A percentile compares a stretch with the other conserved stretches of the same genome.
phyloP scores from a whole-genome alignment of 2,888 invertebrate genomes.

The Amblyjoppa proteus region DNA sequence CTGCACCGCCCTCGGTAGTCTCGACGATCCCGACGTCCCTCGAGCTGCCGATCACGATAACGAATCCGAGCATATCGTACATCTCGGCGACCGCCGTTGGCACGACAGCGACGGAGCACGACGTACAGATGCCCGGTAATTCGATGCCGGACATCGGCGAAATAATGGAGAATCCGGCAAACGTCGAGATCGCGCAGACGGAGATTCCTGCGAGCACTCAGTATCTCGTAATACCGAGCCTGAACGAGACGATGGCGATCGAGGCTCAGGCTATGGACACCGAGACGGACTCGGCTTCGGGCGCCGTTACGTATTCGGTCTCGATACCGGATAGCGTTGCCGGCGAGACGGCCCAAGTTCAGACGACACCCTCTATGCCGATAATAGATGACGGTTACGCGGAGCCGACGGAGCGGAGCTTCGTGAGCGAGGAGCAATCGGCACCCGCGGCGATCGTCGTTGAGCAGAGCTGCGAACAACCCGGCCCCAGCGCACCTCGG shows the following conservation, averaged over 20 bases:
- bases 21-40: constrained; percentile 89
- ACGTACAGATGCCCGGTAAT: constrained; percentile 77
- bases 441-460: background rate
- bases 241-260: constrained; percentile 74
- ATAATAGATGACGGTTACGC: constrained; percentile 82
- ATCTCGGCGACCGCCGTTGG: constrained; percentile 71
- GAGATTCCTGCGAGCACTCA: constrained; percentile 76
- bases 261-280: constrained; percentile 70
- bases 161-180: constrained; percentile 73
- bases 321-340: constrained; percentile 78
- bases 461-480: background rate
- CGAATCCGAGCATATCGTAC: constrained; percentile 89
- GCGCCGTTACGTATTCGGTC: constrained; percentile 78
- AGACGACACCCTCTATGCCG: constrained; percentile 83
- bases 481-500: background rate
- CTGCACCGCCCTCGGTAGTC: constrained; percentile 81
- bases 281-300: constrained; percentile 70
- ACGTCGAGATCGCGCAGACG: constrained; percentile 66
- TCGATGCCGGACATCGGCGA: constrained; percentile 82
- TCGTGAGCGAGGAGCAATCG: constrained; percentile 39
- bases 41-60: constrained; percentile 91
- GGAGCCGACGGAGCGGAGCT: constrained; percentile 73
- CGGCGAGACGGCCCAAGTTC: constrained; percentile 75
- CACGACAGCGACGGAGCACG: constrained; percentile 65
- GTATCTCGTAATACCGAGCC: constrained; percentile 77